Evolutionary conservation across 2,113 vertebrate genomes (phyloP), one percentile per base, ranked within the genome.

Genomic region (Mus musculus): DNA sequence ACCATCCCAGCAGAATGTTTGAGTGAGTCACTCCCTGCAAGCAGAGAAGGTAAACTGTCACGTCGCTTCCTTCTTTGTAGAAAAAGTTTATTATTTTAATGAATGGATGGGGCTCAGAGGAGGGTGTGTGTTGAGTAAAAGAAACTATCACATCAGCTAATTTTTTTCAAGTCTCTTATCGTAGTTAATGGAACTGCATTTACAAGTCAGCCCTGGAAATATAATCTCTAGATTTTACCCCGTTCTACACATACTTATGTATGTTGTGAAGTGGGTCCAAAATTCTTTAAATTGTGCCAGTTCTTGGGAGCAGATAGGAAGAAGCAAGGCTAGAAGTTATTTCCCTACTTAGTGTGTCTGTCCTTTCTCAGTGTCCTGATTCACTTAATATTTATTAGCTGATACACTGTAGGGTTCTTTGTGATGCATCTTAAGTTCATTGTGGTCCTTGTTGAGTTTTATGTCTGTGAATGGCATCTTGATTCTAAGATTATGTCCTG

Each of bases 21-120:
- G 93, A 95, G 88, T 98, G 93, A 95, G 88, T 97, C 97, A 75
- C 39, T 46, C 28, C 93, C 39, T 52, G 78, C 86, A 81, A 96
- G 82, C 52, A 96, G 88, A 86, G 94, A 97, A 98, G 97, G 95
- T 97, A 98, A 98, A 97, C 88, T 82, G 59, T 56, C 16, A n/a
- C n/a, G 19, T 22, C 52, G 33, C 84, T 77, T 67, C 39, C 20
- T 97, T 80, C n/a, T 80, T 88, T n/a, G 10, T 59, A 92, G 61
- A 94, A 91, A 78, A 84, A 84, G 63, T 69, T 93, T n/a, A 36
- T 46, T 49, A 7, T 73, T 92, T 89, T 78, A 67, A 42, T 94
- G 71, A 90, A 88, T 59, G 88, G 65, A 71, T 61, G 26, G 16
- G 54, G 7, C 24, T 24, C 26, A 9, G 59, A 91, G 1, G 33